phyloP scores from a whole-genome alignment of 2,888 invertebrate genomes.

The Bombylius major region DNA sequence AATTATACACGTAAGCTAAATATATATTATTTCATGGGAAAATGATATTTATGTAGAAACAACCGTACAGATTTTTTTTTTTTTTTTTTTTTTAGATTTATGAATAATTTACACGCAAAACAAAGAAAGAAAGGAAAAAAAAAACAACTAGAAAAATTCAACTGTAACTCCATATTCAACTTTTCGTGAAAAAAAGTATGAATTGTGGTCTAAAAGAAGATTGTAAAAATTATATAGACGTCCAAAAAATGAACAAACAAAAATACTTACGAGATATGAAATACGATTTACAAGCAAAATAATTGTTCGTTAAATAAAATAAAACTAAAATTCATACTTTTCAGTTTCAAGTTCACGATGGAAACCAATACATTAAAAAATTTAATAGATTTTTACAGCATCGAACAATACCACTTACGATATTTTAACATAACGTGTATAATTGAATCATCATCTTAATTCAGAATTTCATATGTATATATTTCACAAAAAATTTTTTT shows the following conservation, averaged over 20 bases:
- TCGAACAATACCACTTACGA: too few species aligned
- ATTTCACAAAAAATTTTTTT: too few species aligned
- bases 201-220: background rate
- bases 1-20: conserved; percentile 40
- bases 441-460: conserved; percentile 9
- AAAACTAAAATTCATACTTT: too few species aligned
- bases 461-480: too few species aligned
- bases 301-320: too few species aligned
- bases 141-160: conserved; percentile 3
- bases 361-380: too few species aligned
- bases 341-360: too few species aligned
- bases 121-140: background rate
- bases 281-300: too few species aligned
- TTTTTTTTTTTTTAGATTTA: background rate
- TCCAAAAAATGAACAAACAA: too few species aligned
- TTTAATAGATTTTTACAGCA: too few species aligned
- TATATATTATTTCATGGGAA: conserved; percentile 16
- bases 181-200: conserved; percentile 29
- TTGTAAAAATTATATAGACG: too few species aligned
- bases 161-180: conserved; percentile 32
- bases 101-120: background rate
- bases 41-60: background rate
- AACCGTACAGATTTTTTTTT: background rate
- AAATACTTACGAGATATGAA: too few species aligned
- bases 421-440: conserved; percentile 6